Evolutionary conservation across 92 coral and sea anemone species (phyloP).

Genomic region (Epizoanthus illoricatus): DNA sequence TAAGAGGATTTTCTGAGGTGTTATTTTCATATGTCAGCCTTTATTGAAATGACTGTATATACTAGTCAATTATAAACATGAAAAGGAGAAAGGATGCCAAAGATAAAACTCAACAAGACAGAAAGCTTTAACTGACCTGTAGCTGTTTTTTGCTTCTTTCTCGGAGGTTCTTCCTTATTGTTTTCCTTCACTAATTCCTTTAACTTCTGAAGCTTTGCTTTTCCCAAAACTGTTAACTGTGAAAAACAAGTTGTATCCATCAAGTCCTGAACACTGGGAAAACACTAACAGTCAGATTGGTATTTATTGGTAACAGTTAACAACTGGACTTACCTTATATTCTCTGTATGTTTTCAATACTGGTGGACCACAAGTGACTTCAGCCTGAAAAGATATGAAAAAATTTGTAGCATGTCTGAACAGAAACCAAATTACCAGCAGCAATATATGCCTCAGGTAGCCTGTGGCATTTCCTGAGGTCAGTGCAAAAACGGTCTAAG

Average conservation of each 20-base stretch:
- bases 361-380: conserved; percentile 91
- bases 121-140: conserved; percentile 50
- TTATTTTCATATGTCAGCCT: no score
- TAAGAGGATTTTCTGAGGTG: no score
- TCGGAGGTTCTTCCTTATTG: conserved; percentile 46
- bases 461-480: no score
- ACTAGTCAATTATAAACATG: background rate
- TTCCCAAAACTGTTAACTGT: conserved; percentile 67
- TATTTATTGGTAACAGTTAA: background rate
- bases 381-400: conserved; percentile 50
- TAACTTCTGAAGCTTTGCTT: conserved; percentile 53
- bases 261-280: background rate
- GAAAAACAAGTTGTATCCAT: background rate
- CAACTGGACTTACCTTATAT: conserved; percentile 63
- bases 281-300: no score
- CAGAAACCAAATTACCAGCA: no score
- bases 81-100: background rate
- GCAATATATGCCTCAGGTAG: no score
- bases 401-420: no score
- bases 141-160: conserved; percentile 54
- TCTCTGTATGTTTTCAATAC: conserved; percentile 85
- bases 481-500: no score
- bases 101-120: background rate
- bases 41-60: no score
- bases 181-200: conserved; percentile 37